Base-by-base conservation (phyloP, 2,113 vertebrate species). In the Plotosus lineatus region DNA sequence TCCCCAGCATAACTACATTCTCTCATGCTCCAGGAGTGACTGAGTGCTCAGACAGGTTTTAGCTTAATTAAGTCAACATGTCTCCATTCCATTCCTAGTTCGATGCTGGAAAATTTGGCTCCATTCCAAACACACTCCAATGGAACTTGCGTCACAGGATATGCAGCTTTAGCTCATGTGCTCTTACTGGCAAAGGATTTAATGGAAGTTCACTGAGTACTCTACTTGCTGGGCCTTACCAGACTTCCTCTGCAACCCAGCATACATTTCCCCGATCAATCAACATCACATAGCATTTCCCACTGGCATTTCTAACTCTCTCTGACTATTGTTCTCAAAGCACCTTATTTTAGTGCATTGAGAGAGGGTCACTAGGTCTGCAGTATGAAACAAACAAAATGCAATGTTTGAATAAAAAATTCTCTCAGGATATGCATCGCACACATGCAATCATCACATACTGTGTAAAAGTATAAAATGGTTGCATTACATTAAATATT, bases 251-350 rank as follows among this genome's bases (percentile, higher is more conserved):
- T 15, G 0, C n/a, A 74, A 60, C 53, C 82, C 75, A 38, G 44
- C 69, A 53, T 65, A 79, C 69, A 46, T 58, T 51, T n/a, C 44
- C 69, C 69, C 55, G 31, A 40, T 60, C 65, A 40, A 44, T 69
- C 79, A 79, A 44, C 33, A 21, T 85, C 83, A 71, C 66, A 75
- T 71, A 40, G n/a, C 71, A 60, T 58, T 86, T 91, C 84, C 87
- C 87, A 88, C 86, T 87, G 80, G 60, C 65, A 84, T 88, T 89
- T 88, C 58, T 84, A 33, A 26, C 44, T 58, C 33, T 12, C 46
- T n/a, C 69, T 82, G 69, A 68, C 81, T 84, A 86, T 86, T 89
- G 89, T 88, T 85, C 56, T 46, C 80, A 78, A 48, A 28, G 60
- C 46, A 63, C 12, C 87, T 87, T 86, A 88, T 0, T 33, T 28